phyloP scores from a whole-genome alignment of 2,888 invertebrate species.

The Nasonia oneida region DNA sequence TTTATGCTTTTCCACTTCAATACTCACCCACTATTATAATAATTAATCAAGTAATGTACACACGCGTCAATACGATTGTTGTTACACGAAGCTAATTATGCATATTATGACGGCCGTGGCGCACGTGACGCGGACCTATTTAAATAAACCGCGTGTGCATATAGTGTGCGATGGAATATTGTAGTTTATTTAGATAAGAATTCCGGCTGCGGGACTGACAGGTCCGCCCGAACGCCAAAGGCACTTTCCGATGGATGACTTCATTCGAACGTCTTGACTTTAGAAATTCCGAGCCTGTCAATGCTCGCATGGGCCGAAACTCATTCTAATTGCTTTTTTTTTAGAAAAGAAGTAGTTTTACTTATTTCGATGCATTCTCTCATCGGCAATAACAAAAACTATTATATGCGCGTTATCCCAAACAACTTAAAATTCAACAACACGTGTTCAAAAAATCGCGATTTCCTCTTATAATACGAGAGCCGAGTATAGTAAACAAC shows the following conservation, averaged over 20 bases:
- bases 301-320: background rate
- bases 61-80: background rate
- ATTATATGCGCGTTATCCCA: no score
- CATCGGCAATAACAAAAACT: no score
- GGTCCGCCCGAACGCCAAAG: background rate
- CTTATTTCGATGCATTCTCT: no score
- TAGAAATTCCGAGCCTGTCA: background rate
- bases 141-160: background rate
- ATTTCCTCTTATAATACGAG: background rate
- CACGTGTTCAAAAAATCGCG: background rate
- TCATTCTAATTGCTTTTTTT: no score
- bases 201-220: background rate
- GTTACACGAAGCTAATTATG: background rate
- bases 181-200: conserved; percentile 4
- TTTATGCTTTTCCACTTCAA: no score
- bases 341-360: no score
- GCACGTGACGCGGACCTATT: background rate
- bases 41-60: no score
- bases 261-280: conserved; percentile 2
- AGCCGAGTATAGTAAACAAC: background rate
- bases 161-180: background rate
- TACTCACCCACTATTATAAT: no score
- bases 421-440: no score
- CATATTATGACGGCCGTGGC: background rate
- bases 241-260: conserved; percentile 14